A percentile compares a stretch with the other conserved stretches of the same genome.
These are phyloP conservation scores for Patagioenas fasciata DNA, from an alignment of 2,113 vertebrate genomes.

Conservation along the genomic window DNA sequence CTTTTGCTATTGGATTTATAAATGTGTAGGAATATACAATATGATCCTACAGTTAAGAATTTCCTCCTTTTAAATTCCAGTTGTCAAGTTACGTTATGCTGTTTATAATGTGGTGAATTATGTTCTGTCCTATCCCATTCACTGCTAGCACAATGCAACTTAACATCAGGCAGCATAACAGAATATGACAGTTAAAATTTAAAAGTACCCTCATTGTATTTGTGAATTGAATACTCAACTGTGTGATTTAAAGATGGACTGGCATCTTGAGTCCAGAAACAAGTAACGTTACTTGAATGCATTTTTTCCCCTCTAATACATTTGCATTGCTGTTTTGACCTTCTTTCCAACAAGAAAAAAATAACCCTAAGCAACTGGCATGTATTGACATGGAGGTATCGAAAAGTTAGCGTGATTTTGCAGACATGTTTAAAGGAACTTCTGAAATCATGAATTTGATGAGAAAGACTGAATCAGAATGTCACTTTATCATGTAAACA, in stretches of 20 bases:
- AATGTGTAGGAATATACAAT: not conserved
- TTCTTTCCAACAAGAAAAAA: conserved; percentile 47
- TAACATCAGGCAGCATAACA: conserved; percentile 68
- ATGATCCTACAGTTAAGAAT: conserved; percentile 23
- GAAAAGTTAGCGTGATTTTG: conserved; percentile 26
- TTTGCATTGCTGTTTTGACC: conserved; percentile 49
- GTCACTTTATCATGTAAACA: conserved; percentile 54
- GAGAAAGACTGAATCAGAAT: conserved; percentile 15
- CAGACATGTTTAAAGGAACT: conserved; percentile 28
- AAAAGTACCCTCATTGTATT: conserved; percentile 70
- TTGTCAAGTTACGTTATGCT: conserved; percentile 67
- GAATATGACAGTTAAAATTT: conserved; percentile 68
- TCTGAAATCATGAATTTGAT: conserved; percentile 30
- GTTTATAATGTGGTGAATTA: conserved; percentile 65
- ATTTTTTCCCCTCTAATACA: conserved; percentile 8
- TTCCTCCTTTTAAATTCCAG: conserved; percentile 67
- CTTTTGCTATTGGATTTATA: conserved; percentile 23
- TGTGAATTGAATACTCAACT: conserved; percentile 67
- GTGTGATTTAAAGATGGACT: conserved; percentile 67
- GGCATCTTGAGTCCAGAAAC: conserved; percentile 61
- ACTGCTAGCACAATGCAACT: conserved; percentile 66
- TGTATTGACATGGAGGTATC: conserved; percentile 40
- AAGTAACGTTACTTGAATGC: conserved; percentile 63
- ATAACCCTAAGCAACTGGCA: conserved; percentile 65
- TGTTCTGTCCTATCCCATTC: conserved; percentile 61